Evolutionary conservation across 2,113 vertebrate species (phyloP), one percentile per base, ranked within the genome.

Genomic region (Mola mola): DNA sequence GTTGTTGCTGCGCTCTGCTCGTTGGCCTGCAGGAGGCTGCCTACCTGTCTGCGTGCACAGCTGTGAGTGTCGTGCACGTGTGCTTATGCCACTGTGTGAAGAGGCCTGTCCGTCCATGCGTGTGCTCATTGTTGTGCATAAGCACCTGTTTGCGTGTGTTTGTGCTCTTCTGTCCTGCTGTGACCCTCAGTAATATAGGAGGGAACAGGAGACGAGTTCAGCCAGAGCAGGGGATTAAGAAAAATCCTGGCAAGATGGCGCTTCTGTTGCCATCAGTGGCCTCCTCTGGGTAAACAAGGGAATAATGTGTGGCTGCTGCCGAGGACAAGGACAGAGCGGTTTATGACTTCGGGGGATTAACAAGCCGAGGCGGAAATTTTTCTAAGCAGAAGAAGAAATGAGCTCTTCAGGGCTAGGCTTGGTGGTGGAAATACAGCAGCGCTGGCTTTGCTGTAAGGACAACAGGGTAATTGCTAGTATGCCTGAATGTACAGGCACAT

Each of bases 191-290:
- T 83, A 85, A 86, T 78, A 84, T 78, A 85, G 81, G 50, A 28
- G 81, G 85, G 85, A 88, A 78, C 83, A 79, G 64, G 58, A 85
- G 80, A 72, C 64, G 72, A 81, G 58, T 81, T 82, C 48, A 85
- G 82, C 84, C 71, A 56, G 78, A 85, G 81, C 75, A 72, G 76
- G 79, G 79, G 81, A 88, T 84, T 85, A 83, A 78, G 79, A 82
- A 83, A 88, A 88, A 81, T 87, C 78, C 86, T 79, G 80, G 81
- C 85, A 90, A 87, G 85, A 87, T 89, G 86, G 93, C 94, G 93
- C 2, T 93, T 92, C 90, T 67, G 75, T 63, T 61, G 79, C 67
- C 64, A 52, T 78, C 80, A 94, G 93, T 81, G 94, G 94, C 93
- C 91, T 95, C 95, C 86, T 76, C 75, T 70, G 83, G 78, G 81